These are phyloP conservation scores for Amphiprion ocellaris DNA, from an alignment of 2,113 vertebrate species.

Conservation along the genomic window DNA sequence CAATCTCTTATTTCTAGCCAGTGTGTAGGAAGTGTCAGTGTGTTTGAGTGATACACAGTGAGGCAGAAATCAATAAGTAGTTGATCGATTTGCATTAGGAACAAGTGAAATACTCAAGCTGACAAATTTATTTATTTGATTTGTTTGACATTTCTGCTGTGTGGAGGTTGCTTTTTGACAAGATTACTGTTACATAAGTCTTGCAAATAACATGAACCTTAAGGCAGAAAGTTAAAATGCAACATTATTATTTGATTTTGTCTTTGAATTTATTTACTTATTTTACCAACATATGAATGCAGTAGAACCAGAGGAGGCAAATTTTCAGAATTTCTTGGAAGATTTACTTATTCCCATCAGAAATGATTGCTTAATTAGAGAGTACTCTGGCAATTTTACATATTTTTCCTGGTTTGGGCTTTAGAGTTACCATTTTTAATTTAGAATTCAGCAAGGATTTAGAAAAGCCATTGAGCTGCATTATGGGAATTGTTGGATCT, in stretches of 20 bases:
- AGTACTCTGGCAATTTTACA: not conserved
- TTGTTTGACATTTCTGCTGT: slow-evolving; percentile 7
- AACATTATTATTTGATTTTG: slow-evolving; percentile 19
- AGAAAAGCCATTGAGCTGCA: not conserved
- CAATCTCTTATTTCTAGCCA: slow-evolving; percentile 12
- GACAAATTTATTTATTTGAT: not conserved
- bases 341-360: not conserved
- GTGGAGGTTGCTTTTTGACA: slow-evolving; percentile 17
- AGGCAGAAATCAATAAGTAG: slow-evolving; percentile 9
- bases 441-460: not conserved
- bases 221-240: slow-evolving; percentile 22
- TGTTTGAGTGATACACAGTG: not conserved
- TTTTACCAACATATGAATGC: slow-evolving; percentile 10
- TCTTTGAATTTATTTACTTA: slow-evolving; percentile 3
- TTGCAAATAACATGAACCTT: slow-evolving; percentile 26
- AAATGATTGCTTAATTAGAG: not conserved
- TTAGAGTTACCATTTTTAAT: not conserved
- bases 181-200: slow-evolving; percentile 5
- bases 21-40: slow-evolving; percentile 4
- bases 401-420: not conserved
- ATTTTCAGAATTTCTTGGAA: not conserved
- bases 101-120: not conserved
- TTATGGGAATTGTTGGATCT: slow-evolving; percentile 12
- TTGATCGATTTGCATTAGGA: slow-evolving; percentile 21
- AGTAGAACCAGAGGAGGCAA: slow-evolving; percentile 4